phyloP scores from a whole-genome alignment of 2,113 vertebrate species.

The Tragelaphus strepsiceros region DNA sequence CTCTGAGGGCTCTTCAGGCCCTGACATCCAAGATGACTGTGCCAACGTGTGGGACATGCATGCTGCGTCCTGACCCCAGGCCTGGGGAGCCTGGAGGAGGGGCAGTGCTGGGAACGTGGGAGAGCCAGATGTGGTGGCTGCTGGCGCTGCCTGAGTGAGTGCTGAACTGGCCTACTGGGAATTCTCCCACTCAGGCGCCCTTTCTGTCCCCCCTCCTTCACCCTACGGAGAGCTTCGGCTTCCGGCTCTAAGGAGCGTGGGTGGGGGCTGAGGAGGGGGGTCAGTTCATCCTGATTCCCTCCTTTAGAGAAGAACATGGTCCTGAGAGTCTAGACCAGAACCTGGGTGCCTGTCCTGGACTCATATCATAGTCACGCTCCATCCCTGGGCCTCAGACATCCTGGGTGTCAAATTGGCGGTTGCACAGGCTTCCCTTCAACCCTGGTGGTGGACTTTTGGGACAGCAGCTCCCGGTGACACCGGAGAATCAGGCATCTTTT shows the following conservation, averaged over 20 bases:
- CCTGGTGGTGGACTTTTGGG: not conserved
- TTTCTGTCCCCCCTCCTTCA: not conserved
- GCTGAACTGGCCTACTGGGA: slow-evolving; percentile 28
- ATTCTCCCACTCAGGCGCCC: slow-evolving; percentile 44
- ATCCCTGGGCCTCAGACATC: not conserved
- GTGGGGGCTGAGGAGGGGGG: not conserved
- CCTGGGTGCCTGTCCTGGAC: fast-evolving
- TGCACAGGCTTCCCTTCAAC: not conserved
- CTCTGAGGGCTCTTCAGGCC: not conserved
- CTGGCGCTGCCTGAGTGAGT: slow-evolving; percentile 30
- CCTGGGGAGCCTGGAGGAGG: not conserved
- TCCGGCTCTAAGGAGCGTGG: slow-evolving; percentile 46
- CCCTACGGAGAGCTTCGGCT: not conserved
- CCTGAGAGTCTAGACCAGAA: not conserved
- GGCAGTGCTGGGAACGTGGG: slow-evolving; percentile 57
- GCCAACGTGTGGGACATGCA: not conserved
- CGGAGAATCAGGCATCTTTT: not conserved
- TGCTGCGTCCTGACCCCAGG: not conserved
- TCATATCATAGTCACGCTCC: not conserved
- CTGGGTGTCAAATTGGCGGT: fast-evolving
- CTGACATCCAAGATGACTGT: not conserved
- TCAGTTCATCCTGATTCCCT: not conserved
- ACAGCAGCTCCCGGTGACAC: not conserved
- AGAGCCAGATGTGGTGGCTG: slow-evolving; percentile 62
- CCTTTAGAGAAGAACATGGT: not conserved